A percentile compares a stretch with the other conserved stretches of the same genome.
phyloP scores from a whole-genome alignment of 2,888 invertebrate genomes.

The Chironomus riparius region DNA sequence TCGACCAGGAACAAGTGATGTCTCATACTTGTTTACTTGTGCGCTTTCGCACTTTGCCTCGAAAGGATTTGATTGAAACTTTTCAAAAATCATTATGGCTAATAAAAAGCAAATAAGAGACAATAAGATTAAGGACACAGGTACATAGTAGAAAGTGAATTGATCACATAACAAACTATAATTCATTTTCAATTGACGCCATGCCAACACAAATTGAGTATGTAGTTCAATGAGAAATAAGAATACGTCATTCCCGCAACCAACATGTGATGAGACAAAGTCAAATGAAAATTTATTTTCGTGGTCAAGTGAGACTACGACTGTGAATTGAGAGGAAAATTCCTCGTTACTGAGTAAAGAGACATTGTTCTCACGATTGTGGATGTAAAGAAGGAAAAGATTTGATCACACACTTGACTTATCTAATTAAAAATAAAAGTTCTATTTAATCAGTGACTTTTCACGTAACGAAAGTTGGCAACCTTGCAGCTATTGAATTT shows the following conservation, averaged over 20 bases:
- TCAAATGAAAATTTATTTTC: background rate
- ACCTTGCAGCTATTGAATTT: background rate
- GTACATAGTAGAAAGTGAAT: background rate
- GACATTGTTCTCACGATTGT: background rate
- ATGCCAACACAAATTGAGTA: background rate
- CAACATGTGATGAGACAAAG: background rate
- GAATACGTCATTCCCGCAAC: background rate
- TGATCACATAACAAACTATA: background rate
- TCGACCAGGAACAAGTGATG: conserved; percentile 33
- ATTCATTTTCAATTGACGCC: background rate
- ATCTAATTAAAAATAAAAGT: conserved; percentile 7
- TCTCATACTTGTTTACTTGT: conserved; percentile 31
- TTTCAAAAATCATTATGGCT: conserved; percentile 18
- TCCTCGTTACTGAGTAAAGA: background rate
- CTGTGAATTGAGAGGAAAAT: background rate
- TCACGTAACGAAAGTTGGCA: background rate
- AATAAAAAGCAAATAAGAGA: background rate
- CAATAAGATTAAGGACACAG: background rate
- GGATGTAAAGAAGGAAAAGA: background rate
- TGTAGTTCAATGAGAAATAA: background rate
- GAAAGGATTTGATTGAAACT: conserved; percentile 38
- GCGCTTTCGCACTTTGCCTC: conserved; percentile 47
- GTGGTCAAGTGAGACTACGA: background rate
- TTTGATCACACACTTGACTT: background rate
- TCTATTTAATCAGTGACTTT: background rate